These are phyloP conservation scores for Peromyscus californicus DNA, from an alignment of 2,113 vertebrate genomes.

Conservation along the genomic window DNA sequence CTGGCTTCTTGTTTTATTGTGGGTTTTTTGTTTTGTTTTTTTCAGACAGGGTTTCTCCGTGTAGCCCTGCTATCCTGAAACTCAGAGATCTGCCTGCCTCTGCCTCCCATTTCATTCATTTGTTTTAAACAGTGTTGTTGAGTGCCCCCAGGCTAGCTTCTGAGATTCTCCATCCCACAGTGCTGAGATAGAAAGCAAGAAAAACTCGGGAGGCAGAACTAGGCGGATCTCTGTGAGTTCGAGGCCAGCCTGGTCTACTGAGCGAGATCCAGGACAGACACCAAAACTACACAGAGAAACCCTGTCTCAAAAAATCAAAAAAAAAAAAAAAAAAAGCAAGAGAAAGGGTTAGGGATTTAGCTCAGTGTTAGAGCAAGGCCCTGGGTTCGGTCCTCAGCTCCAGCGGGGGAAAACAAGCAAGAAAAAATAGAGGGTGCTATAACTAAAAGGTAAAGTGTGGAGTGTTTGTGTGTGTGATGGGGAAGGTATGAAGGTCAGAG, in stretches of 20 bases:
- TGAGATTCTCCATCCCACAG: background rate
- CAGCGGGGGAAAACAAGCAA: no score
- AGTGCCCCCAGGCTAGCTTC: background rate
- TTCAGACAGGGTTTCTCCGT: background rate
- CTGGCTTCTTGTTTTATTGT: background rate
- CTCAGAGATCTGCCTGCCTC: background rate
- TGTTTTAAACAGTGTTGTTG: background rate
- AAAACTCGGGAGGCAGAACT: no score
- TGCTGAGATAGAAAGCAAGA: background rate
- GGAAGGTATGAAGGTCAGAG: background rate
- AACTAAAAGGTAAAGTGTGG: background rate
- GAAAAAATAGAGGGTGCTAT: no score
- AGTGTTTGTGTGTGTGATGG: background rate
- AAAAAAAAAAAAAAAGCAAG: no score
- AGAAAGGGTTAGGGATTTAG: no score
- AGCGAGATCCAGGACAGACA: no score
- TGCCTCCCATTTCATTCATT: background rate
- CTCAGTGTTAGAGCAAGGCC: no score
- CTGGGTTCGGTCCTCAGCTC: no score
- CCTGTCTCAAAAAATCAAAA: no score
- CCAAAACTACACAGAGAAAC: no score
- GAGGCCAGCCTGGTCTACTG: no score
- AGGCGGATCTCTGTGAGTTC: no score
- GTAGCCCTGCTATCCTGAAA: background rate
- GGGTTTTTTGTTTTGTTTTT: background rate